Conservation (phyloP, 2,797 vertebrate species). For the Tamandua tetradactyla region DNA sequence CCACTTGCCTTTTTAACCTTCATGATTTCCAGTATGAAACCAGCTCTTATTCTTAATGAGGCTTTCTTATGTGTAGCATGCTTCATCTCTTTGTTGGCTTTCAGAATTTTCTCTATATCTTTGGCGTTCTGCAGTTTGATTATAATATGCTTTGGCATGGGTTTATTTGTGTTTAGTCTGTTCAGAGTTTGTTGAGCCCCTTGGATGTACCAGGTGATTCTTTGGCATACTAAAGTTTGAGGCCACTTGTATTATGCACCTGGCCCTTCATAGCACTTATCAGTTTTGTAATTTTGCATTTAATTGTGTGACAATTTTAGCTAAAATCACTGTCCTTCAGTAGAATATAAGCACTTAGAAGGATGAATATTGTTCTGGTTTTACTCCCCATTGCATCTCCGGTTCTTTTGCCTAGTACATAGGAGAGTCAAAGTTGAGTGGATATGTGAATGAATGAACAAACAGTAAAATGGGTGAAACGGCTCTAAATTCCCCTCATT, state of each 20-base stretch:
- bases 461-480: neutral
- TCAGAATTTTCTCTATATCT: no score
- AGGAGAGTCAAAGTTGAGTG: neutral
- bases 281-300: constrained; percentile 18
- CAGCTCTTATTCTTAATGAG: no score
- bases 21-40: no score
- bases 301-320: neutral
- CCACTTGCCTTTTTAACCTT: no score
- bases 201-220: neutral
- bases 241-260: neutral
- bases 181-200: no score
- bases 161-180: no score
- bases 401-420: neutral
- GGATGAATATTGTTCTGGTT: neutral
- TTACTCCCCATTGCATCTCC: neutral
- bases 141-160: no score
- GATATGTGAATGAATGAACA: neutral
- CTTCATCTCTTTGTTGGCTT: no score
- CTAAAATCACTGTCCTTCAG: neutral
- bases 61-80: no score
- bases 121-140: no score
- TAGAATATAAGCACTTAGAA: neutral
- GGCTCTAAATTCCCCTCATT: neutral
- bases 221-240: neutral
- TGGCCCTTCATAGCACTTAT: neutral